phyloP scores from a whole-genome alignment of 2,113 vertebrate genomes.

The Mustelus asterias region DNA sequence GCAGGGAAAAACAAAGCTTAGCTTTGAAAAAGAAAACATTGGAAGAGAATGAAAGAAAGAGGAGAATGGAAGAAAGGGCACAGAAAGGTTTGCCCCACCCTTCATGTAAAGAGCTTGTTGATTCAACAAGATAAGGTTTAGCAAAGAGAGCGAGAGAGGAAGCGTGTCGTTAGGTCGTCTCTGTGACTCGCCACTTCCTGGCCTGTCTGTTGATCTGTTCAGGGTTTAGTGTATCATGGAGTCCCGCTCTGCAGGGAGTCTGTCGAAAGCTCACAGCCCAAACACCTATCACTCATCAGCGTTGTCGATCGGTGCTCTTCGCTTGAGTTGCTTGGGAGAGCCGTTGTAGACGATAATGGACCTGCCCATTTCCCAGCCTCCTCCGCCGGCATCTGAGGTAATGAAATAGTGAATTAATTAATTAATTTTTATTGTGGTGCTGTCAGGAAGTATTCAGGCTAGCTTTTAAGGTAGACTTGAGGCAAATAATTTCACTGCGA shows the following conservation, averaged over 20 bases:
- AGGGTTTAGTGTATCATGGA: conserved; percentile 11
- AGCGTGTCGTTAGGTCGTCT: not conserved
- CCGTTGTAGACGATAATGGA: not conserved
- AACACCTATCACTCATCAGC: not conserved
- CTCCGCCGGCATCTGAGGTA: not conserved
- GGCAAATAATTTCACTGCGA: not conserved
- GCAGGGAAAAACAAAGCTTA: not conserved
- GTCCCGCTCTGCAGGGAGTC: not conserved
- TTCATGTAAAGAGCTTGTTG: not conserved
- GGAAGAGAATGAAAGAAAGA: not conserved
- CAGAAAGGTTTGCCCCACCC: not conserved
- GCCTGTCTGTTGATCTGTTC: not conserved
- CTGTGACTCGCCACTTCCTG: conserved; percentile 22
- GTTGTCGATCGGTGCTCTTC: not conserved
- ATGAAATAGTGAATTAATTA: not conserved
- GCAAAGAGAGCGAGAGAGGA: not conserved
- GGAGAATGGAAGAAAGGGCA: not conserved
- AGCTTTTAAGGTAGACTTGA: not conserved
- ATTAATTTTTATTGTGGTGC: not conserved
- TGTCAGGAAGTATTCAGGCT: not conserved
- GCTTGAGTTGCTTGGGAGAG: not conserved
- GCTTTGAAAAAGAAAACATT: not conserved
- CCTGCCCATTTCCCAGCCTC: not conserved
- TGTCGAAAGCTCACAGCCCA: not conserved
- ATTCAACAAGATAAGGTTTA: not conserved